Percentiles rank a stretch among this genome's conserved stretches.
Evolutionary conservation across 1,140 invertebrate genomes (phyloP).

Genomic region (Leptonema lineaticorne): DNA sequence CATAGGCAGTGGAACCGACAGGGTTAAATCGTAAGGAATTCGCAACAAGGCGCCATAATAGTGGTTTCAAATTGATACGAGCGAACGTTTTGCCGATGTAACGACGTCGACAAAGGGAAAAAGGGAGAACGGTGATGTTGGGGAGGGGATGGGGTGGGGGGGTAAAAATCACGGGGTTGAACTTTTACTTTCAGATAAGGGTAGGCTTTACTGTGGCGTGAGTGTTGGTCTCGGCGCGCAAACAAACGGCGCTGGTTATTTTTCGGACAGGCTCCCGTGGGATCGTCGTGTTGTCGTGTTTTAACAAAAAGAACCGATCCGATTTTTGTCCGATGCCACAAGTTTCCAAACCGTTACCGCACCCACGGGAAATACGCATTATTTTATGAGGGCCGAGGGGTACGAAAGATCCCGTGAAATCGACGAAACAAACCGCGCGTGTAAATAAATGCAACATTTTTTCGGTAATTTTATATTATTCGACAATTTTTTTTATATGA

Average conservation of each 20-base stretch:
- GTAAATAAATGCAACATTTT: too few relatives aligned
- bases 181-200: neutral
- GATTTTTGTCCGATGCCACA: neutral
- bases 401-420: neutral
- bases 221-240: neutral
- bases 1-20: too few relatives aligned
- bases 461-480: too few relatives aligned
- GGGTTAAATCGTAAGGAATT: too few relatives aligned
- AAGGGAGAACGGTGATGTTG: too few relatives aligned
- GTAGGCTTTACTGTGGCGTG: neutral
- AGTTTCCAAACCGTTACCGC: neutral
- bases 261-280: neutral
- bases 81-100: too few relatives aligned
- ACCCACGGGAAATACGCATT: neutral
- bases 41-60: too few relatives aligned
- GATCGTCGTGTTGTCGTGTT: neutral
- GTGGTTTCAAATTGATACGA: too few relatives aligned
- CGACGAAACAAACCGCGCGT: neutral
- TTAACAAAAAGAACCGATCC: neutral
- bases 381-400: conserved; percentile 6
- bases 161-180: neutral
- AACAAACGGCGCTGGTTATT: conserved; percentile 4
- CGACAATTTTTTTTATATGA: too few relatives aligned
- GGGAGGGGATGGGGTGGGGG: too few relatives aligned
- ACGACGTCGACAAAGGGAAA: too few relatives aligned